Evolutionary conservation across 2,113 vertebrate genomes (phyloP), one percentile per base, ranked within the genome.

Genomic region (Butorides virescens): DNA sequence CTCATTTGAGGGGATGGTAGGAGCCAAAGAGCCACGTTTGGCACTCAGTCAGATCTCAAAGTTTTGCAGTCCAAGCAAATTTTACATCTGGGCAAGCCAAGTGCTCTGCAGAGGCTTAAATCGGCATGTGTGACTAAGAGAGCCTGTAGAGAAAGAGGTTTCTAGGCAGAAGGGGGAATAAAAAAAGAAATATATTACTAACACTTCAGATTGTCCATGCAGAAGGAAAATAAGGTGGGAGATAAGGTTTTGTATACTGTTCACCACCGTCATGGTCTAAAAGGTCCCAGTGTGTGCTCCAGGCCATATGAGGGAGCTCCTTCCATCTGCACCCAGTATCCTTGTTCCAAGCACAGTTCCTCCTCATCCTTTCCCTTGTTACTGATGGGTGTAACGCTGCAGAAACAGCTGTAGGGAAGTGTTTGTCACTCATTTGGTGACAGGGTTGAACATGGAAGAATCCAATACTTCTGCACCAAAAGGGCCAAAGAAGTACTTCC

Each of bases 61-160:
- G n/a, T 93, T 91, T 92, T 77, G 36, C 67, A 85, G 56, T 81
- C 37, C 71, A 76, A 95, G 94, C 79, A 94, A 88, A 96, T 95
- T 95, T 93, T 94, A 62, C 46, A 79, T 59, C 66, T 88, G 67
- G 79, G 63, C 70, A 86, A 82, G 63, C 47, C 37, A 81, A 76
- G 59, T 82, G 58, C 55, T 87, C 76, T 94, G 59, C 70, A 71
- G 75, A 95, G 39, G 44, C 46, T 87, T 70, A 67, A 95, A 81
- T 58, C 19, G 74, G 55, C 75, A 72, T 27, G 18, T 73, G 50
- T 76, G 79, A 79, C 16, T 25, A 88, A 65, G 46, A 88, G 39
- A 84, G 34, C 9, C 26, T 61, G 26, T 37, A 83, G 50, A 50
- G 47, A 67, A 90, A 91, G 36, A 72, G 27, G 34, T 74, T 92